Percentiles rank a stretch among this genome's conserved stretches.
Conservation (phyloP, 2,888 invertebrate genomes). For the Drosophila histrio region DNA sequence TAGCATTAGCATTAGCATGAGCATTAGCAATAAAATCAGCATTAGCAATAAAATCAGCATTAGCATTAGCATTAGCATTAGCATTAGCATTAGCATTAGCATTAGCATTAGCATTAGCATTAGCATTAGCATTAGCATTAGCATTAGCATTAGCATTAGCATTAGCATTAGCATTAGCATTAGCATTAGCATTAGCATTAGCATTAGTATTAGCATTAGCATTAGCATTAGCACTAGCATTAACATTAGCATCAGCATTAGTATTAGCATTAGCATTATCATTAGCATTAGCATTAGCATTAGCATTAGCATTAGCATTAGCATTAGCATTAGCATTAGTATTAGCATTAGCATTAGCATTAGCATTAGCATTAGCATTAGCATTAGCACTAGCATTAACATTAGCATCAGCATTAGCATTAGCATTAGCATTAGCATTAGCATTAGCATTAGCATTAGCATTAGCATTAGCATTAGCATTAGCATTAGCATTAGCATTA, state of each 20-base stretch:
- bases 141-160: background rate
- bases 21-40: background rate
- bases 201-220: constrained; percentile 3
- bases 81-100: background rate
- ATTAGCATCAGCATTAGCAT: background rate
- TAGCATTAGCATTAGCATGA: background rate
- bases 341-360: constrained; percentile 4
- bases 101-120: background rate
- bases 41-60: background rate
- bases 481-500: background rate
- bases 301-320: background rate
- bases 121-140: background rate
- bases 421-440: background rate
- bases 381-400: background rate
- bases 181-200: background rate
- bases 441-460: background rate
- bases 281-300: background rate
- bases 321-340: background rate
- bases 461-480: background rate
- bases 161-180: background rate
- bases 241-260: background rate
- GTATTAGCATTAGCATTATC: background rate
- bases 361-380: constrained; percentile 1
- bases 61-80: background rate
- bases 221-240: background rate